phyloP scores from a whole-genome alignment of 2,888 invertebrate species.

The Steromphala cineraria region DNA sequence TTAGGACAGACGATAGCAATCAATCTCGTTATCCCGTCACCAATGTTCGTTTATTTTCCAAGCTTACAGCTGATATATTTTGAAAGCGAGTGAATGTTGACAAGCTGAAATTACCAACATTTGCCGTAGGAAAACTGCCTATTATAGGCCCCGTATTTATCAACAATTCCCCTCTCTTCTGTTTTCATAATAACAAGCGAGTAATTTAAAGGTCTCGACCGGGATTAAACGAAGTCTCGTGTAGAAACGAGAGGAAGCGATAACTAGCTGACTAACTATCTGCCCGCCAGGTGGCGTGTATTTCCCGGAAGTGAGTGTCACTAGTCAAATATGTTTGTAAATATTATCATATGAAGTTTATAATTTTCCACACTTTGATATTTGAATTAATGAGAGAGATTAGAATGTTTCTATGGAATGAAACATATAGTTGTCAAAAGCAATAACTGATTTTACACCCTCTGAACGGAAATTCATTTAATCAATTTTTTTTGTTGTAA shows the following conservation, averaged over 20 bases:
- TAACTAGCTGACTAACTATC: slow-evolving; percentile 3
- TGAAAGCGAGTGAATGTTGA: slow-evolving; percentile 2
- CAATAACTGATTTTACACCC: too few relatives aligned
- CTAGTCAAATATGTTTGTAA: slow-evolving; percentile 8
- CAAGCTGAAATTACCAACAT: slow-evolving; percentile 13
- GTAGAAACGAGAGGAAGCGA: not conserved
- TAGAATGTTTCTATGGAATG: too few relatives aligned
- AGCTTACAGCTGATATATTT: not conserved
- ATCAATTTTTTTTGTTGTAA: too few relatives aligned
- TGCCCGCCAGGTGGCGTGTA: slow-evolving; percentile 3
- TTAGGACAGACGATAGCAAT: too few relatives aligned
- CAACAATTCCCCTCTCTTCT: not conserved
- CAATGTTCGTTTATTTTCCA: not conserved
- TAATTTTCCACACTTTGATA: not conserved
- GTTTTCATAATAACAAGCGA: not conserved
- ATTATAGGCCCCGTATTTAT: slow-evolving; percentile 6
- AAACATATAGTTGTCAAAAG: too few relatives aligned
- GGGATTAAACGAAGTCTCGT: not conserved
- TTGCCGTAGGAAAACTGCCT: slow-evolving; percentile 4
- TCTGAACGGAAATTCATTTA: too few relatives aligned
- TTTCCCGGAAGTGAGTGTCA: slow-evolving; percentile 13
- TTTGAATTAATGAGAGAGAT: too few relatives aligned
- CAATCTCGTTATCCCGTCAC: not conserved
- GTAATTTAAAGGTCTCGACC: slow-evolving; percentile 6
- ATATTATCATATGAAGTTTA: not conserved